Percentiles rank a stretch among this genome's conserved stretches.
Evolutionary conservation across 2,888 invertebrate genomes (phyloP).

Genomic region (Phoenoteleia sp.): DNA sequence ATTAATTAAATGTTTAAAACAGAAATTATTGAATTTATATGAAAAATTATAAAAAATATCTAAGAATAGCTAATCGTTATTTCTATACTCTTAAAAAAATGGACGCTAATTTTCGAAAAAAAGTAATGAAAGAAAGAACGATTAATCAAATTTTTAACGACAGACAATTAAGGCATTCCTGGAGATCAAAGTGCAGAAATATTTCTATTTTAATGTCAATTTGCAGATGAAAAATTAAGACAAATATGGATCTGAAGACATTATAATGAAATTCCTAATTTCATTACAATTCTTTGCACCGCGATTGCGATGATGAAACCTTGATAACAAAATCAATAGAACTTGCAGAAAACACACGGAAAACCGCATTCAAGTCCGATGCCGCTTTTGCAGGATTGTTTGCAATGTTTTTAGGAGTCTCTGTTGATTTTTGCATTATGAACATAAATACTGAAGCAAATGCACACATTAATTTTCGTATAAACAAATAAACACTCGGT

Average conservation of each 20-base stretch:
- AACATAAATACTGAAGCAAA: background rate
- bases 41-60: too few relatives aligned
- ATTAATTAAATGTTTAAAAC: too few relatives aligned
- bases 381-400: slow-evolving; percentile 12
- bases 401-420: slow-evolving; percentile 21
- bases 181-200: background rate
- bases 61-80: too few relatives aligned
- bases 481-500: background rate
- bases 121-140: too few relatives aligned
- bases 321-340: slow-evolving; percentile 60
- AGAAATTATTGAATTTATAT: too few relatives aligned
- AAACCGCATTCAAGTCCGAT: slow-evolving; percentile 13
- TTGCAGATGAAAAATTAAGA: slow-evolving; percentile 12
- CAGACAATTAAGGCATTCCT: background rate
- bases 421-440: slow-evolving; percentile 4
- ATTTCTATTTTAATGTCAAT: slow-evolving; percentile 15
- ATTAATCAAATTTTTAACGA: too few relatives aligned
- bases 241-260: slow-evolving; percentile 9
- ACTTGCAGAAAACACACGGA: slow-evolving; percentile 19
- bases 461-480: background rate
- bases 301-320: slow-evolving; percentile 31
- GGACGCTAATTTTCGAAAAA: too few relatives aligned
- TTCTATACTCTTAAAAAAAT: too few relatives aligned
- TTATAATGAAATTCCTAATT: slow-evolving; percentile 46
- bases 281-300: slow-evolving; percentile 11